Evolutionary conservation across 2,888 invertebrate genomes (phyloP), one percentile per base, ranked within the genome.

Genomic region (Marasmarcha lunaedactyla): DNA sequence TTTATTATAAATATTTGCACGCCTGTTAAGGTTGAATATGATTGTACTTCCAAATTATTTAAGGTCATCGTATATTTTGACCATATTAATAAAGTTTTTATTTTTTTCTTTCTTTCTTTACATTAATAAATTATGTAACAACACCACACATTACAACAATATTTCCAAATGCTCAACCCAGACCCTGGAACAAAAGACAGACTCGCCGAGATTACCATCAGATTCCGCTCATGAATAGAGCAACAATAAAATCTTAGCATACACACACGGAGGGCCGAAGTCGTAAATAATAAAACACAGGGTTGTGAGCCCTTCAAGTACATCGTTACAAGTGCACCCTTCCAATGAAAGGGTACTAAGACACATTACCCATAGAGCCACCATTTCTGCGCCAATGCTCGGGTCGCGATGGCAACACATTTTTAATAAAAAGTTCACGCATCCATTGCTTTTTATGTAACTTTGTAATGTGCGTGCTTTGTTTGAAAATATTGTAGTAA

Each of bases 281-380:
- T 72, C 78, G 77, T 81, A 79, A 83, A 83, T 83, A 81, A 83
- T 83, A 79, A 71, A 81, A 61, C 72, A 73, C 68, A 67, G 63
- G 71, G 67, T 55, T 61, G 59, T 54, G 52, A 58, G 52, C 58
- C 56, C 53, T 56, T 66, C 69, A 70, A 72, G 67, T 67, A 64
- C 63, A 61, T 74, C 74, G 78, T 78, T 78, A 73, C 71, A 53
- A 20, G 20, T 20, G 51, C 66, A 63, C 72, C 70, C 73, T 70
- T 68, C 63, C 63, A 72, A 71, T 72, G 72, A 74, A 67, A 72
- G 70, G 60, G 71, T 69, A 70, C 63, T 71, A 73, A 74, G 71
- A 77, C 73, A 74, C 74, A 20, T 20, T 20, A 20, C 74, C n/a
- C 77, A n/a, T 76, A 71, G 66, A 66, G 61, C 58, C 56, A 52